Evolutionary conservation across 1,140 invertebrate genomes (phyloP).

Genomic region (Drosophila malerkotliana): DNA sequence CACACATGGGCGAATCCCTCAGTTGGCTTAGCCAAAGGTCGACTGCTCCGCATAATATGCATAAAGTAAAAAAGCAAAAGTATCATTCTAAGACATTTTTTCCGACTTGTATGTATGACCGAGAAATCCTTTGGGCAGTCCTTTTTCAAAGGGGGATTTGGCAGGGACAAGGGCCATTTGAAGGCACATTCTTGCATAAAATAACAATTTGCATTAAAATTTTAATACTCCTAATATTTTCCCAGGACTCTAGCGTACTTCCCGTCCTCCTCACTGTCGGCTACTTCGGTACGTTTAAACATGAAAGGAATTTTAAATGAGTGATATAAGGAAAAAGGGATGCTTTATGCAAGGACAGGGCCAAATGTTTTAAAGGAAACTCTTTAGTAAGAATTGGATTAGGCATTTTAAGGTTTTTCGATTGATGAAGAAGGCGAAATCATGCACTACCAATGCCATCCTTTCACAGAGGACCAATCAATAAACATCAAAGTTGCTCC

Average conservation of each 20-base stretch:
- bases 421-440: no score
- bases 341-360: constrained; percentile 4
- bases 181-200: constrained; percentile 75
- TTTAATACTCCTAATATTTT: constrained; percentile 79
- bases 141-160: constrained; percentile 73
- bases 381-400: background rate
- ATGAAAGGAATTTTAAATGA: constrained; percentile 78
- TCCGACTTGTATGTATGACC: constrained; percentile 32
- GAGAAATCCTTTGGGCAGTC: constrained; percentile 73
- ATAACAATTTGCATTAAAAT: constrained; percentile 82
- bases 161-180: constrained; percentile 32
- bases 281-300: constrained; percentile 60
- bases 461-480: constrained; percentile 66
- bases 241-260: constrained; percentile 50
- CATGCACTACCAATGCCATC: constrained; percentile 36
- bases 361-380: constrained; percentile 12
- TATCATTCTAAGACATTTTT: constrained; percentile 56
- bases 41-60: constrained; percentile 51
- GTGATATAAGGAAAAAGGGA: constrained; percentile 28
- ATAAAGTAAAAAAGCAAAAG: constrained; percentile 40
- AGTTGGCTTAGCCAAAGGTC: constrained; percentile 57
- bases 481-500: constrained; percentile 71
- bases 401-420: no score
- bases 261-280: constrained; percentile 1
- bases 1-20: constrained; percentile 38